A percentile compares a stretch with the other conserved stretches of the same genome.
phyloP scores from a whole-genome alignment of 1,140 invertebrate species.

The Cotesia glomerata region DNA sequence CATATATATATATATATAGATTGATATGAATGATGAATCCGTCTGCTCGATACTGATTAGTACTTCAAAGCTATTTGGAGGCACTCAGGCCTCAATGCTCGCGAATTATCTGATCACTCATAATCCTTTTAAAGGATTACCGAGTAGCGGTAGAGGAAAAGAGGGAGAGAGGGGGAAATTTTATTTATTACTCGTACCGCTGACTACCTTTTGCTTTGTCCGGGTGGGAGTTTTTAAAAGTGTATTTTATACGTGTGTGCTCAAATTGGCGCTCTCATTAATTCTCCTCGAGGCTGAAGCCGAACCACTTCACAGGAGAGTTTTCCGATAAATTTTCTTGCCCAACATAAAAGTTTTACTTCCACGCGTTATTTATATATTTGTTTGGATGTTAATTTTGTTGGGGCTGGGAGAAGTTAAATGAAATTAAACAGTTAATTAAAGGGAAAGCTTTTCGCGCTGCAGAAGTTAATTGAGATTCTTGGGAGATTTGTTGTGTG shows the following conservation, averaged over 20 bases:
- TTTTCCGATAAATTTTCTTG: constrained; percentile 12
- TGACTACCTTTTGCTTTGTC: constrained; percentile 24
- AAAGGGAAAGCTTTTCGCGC: constrained; percentile 41
- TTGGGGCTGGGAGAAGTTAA: constrained; percentile 50
- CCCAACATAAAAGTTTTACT: not conserved
- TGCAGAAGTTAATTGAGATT: constrained; percentile 63
- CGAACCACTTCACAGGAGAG: not conserved
- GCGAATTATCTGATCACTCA: constrained; percentile 42
- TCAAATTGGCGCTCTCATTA: constrained; percentile 47
- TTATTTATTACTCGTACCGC: constrained; percentile 13
- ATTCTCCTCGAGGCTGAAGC: constrained; percentile 18
- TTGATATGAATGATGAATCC: constrained; percentile 35
- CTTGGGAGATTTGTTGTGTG: constrained; percentile 64
- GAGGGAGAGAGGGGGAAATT: too few relatives aligned
- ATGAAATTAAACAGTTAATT: constrained; percentile 65
- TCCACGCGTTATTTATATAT: not conserved
- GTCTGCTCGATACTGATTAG: constrained; percentile 57
- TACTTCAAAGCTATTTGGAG: constrained; percentile 54
- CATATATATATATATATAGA: constrained; percentile 24
- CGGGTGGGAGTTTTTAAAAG: constrained; percentile 24
- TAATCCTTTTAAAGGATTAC: not conserved
- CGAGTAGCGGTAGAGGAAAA: too few relatives aligned
- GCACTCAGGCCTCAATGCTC: constrained; percentile 29
- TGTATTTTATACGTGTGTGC: constrained; percentile 34
- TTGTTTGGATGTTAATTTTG: not conserved